Evolutionary conservation across 1,140 invertebrate genomes (phyloP).

Genomic region (Berghia stephanieae): DNA sequence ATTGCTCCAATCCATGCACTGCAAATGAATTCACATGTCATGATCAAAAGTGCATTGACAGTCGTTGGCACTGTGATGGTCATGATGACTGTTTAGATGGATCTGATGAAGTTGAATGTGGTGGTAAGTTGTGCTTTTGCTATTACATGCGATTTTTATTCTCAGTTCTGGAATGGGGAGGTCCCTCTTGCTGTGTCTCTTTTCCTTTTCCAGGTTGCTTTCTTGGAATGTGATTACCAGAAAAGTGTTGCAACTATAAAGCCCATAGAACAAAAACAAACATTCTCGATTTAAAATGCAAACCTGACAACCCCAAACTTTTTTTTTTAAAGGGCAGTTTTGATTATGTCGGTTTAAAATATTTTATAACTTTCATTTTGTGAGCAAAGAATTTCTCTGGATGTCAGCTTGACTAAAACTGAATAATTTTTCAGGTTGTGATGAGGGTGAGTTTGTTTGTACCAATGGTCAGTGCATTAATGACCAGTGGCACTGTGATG

Average conservation of each 20-base stretch:
- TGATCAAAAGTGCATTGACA: slow-evolving; percentile 43
- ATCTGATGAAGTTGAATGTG: slow-evolving; percentile 61
- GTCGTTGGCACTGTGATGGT: slow-evolving; percentile 50
- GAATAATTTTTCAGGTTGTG: too few relatives aligned
- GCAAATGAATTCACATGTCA: slow-evolving; percentile 37
- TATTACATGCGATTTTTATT: neutral
- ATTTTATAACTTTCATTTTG: too few relatives aligned
- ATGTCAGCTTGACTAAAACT: too few relatives aligned
- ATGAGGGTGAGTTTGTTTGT: slow-evolving; percentile 39
- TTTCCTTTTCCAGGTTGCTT: neutral
- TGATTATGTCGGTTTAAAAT: neutral
- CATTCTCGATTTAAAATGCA: too few relatives aligned
- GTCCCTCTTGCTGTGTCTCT: neutral
- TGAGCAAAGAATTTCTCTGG: too few relatives aligned
- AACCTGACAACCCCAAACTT: too few relatives aligned
- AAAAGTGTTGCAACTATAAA: neutral
- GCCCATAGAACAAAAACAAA: neutral
- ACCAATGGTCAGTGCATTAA: slow-evolving; percentile 81
- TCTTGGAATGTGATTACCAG: neutral
- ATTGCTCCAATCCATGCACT: slow-evolving; percentile 7
- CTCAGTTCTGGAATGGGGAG: neutral
- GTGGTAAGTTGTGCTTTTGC: neutral
- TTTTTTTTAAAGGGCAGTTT: neutral
- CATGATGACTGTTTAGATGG: slow-evolving; percentile 56
- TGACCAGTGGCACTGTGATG: slow-evolving; percentile 92